phyloP scores from a whole-genome alignment of 2,113 vertebrate genomes.

The Cricetomys ansorgei region DNA sequence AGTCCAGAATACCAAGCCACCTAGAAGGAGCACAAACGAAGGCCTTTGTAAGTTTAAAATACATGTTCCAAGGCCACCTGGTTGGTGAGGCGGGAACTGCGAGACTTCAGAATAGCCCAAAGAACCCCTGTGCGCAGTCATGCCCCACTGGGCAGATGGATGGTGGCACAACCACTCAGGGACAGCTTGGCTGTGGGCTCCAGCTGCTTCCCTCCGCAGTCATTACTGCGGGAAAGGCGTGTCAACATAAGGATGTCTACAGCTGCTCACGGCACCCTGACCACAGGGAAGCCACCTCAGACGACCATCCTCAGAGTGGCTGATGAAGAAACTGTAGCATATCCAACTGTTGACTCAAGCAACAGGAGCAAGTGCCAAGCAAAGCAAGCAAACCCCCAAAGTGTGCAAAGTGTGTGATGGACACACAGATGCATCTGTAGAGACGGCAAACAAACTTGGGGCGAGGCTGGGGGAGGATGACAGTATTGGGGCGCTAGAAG shows the following conservation, averaged over 20 bases:
- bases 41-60: background rate
- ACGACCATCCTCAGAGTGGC: no score
- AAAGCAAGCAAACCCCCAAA: background rate
- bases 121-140: no score
- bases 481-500: no score
- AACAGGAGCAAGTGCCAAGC: no score
- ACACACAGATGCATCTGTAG: background rate
- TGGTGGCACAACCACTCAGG: background rate
- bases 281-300: background rate
- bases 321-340: background rate
- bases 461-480: background rate
- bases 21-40: background rate
- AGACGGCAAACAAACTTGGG: background rate
- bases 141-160: no score
- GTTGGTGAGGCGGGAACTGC: background rate
- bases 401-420: fast-evolving
- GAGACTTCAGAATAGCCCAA: background rate
- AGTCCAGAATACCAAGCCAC: background rate
- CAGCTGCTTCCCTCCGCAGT: background rate
- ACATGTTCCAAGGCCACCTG: background rate
- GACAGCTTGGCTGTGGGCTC: background rate
- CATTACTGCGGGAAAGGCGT: background rate
- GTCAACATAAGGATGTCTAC: background rate
- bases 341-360: background rate
- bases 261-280: no score